A percentile compares a stretch with the other conserved stretches of the same genome.
Evolutionary conservation across 2,888 invertebrate genomes (phyloP).

Genomic region (Meandrusa payeni): DNA sequence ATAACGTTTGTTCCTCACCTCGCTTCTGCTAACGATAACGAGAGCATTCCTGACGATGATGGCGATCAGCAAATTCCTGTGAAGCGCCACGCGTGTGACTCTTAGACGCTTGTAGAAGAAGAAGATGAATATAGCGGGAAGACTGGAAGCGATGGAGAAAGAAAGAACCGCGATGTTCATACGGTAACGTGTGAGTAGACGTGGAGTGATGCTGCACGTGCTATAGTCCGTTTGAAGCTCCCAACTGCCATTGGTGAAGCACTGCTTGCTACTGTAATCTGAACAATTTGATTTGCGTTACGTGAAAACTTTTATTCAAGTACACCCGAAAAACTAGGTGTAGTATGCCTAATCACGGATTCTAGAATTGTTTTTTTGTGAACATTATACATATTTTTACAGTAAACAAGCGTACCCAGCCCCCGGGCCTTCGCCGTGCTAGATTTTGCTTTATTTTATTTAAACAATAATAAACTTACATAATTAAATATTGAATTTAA

Average conservation of each 20-base stretch:
- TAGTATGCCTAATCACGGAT: too few relatives aligned
- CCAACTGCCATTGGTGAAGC: conserved; percentile 79
- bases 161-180: conserved; percentile 77
- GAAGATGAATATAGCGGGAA: conserved; percentile 82
- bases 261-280: conserved; percentile 82
- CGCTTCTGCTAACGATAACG: conserved; percentile 77
- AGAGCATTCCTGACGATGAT: conserved; percentile 80
- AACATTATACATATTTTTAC: too few relatives aligned
- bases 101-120: conserved; percentile 76
- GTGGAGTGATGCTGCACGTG: conserved; percentile 77
- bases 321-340: too few relatives aligned
- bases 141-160: conserved; percentile 71
- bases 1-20: too few relatives aligned
- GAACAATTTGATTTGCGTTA: conserved; percentile 4
- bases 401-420: too few relatives aligned
- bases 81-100: conserved; percentile 76
- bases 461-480: too few relatives aligned
- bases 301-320: too few relatives aligned
- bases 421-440: too few relatives aligned
- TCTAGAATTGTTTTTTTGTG: too few relatives aligned
- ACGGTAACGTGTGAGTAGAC: conserved; percentile 70
- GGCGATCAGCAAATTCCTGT: conserved; percentile 81
- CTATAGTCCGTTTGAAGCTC: conserved; percentile 79
- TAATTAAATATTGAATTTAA: too few relatives aligned
- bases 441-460: too few relatives aligned